phyloP scores from a whole-genome alignment of 2,888 invertebrate genomes.

The Drosophila borealis region DNA sequence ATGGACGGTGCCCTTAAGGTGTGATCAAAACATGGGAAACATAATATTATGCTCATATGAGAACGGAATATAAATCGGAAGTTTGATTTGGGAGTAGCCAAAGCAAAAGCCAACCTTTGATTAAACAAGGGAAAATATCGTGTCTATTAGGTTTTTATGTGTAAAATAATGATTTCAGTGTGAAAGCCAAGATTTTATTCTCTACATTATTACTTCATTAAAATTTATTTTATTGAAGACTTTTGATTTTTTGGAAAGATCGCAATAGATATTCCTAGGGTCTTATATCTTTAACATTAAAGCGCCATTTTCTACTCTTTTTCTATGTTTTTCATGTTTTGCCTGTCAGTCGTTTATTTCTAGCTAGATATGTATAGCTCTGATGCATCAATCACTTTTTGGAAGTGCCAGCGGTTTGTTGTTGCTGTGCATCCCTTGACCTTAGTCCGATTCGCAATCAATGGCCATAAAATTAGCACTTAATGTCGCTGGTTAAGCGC shows the following conservation, averaged over 20 bases:
- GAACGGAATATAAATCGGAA: background rate
- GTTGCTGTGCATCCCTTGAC: slow-evolving; percentile 46
- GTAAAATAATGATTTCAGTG: too few relatives aligned
- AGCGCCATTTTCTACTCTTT: too few relatives aligned
- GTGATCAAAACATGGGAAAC: slow-evolving; percentile 53
- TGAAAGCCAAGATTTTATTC: too few relatives aligned
- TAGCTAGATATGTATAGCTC: background rate
- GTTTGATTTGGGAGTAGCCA: background rate
- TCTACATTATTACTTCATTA: too few relatives aligned
- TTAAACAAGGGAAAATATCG: background rate
- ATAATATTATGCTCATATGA: background rate
- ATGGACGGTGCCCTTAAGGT: slow-evolving; percentile 41
- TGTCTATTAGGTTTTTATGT: too few relatives aligned
- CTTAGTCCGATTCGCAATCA: slow-evolving; percentile 50
- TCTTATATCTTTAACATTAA: too few relatives aligned
- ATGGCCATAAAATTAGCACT: slow-evolving; percentile 70
- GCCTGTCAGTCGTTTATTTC: background rate
- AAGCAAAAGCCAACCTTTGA: slow-evolving; percentile 4
- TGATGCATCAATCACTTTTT: slow-evolving; percentile 8
- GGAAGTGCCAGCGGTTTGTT: slow-evolving; percentile 13
- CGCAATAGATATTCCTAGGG: too few relatives aligned
- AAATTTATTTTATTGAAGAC: too few relatives aligned
- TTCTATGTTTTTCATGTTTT: too few relatives aligned
- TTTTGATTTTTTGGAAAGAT: too few relatives aligned
- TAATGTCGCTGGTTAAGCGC: slow-evolving; percentile 51